Evolutionary conservation across 1,140 invertebrate genomes (phyloP).

Genomic region (Drosophila repleta): DNA sequence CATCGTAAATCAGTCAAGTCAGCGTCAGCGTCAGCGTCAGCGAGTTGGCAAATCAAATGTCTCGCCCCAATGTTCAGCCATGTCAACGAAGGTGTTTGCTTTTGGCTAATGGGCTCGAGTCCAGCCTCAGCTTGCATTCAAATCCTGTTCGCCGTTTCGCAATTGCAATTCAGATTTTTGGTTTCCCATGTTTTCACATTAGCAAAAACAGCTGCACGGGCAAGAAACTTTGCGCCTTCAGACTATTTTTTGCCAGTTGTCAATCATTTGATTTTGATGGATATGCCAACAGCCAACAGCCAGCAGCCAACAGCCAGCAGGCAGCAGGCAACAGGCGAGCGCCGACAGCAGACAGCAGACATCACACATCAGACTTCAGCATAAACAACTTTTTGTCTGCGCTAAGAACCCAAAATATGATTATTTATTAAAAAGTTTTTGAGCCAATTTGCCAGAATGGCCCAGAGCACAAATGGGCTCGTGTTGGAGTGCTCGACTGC

Average conservation of each 20-base stretch:
- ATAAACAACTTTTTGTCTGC: no score
- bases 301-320: no score
- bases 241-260: conserved; percentile 20
- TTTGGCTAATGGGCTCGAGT: conserved; percentile 58
- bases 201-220: conserved; percentile 5
- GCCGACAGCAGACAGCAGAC: no score
- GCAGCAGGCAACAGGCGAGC: neutral
- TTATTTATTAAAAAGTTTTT: conserved; percentile 20
- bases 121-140: conserved; percentile 21
- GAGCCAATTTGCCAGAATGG: neutral
- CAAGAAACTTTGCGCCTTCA: neutral
- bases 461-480: neutral
- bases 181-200: conserved; percentile 14
- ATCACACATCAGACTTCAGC: no score
- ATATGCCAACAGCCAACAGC: conserved; percentile 13
- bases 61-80: conserved; percentile 48
- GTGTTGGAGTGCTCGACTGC: neutral
- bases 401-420: neutral
- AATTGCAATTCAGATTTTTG: conserved; percentile 47
- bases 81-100: conserved; percentile 66
- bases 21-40: no score
- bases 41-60: conserved; percentile 70
- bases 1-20: conserved; percentile 65
- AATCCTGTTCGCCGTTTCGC: conserved; percentile 71
- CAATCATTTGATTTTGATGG: conserved; percentile 44